Percentiles rank a stretch among this genome's conserved stretches.
Evolutionary conservation across 2,888 invertebrate species (phyloP).

Genomic region (Schrankia costaestrigalis): DNA sequence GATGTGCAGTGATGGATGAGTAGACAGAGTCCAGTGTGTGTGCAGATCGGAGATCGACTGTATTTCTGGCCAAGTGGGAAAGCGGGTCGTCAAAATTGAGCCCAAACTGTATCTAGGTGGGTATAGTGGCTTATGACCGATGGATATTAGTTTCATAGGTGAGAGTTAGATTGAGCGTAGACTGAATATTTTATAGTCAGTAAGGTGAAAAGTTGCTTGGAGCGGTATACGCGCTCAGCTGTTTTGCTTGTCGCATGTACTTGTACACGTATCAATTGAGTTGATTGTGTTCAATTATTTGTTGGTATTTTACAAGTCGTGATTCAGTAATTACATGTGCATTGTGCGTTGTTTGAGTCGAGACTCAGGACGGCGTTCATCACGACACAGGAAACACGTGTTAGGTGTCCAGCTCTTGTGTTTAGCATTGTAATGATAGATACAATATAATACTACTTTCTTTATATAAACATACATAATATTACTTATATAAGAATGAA

Average conservation of each 20-base stretch:
- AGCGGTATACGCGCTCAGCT: constrained; percentile 50
- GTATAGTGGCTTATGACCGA: constrained; percentile 44
- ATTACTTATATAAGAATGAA: too few species aligned
- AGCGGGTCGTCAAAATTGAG: constrained; percentile 78
- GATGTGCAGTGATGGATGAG: constrained; percentile 81
- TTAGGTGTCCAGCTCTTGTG: constrained; percentile 24
- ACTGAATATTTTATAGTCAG: constrained; percentile 72
- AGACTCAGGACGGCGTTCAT: constrained; percentile 14
- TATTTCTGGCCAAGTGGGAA: constrained; percentile 64
- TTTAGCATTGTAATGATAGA: constrained; percentile 27
- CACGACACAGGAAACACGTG: constrained; percentile 40
- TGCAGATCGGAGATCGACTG: constrained; percentile 51
- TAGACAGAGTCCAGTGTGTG: constrained; percentile 66
- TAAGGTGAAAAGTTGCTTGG: constrained; percentile 64
- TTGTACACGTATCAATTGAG: constrained; percentile 39
- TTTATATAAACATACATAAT: too few species aligned
- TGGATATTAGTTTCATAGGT: constrained; percentile 30
- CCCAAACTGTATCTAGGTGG: constrained; percentile 78
- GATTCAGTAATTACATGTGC: constrained; percentile 25
- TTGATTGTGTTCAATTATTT: constrained; percentile 44
- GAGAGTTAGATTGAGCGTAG: constrained; percentile 53
- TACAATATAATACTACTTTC: too few species aligned
- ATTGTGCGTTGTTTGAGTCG: constrained; percentile 20
- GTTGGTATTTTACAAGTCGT: constrained; percentile 35
- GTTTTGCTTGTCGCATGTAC: constrained; percentile 55